A percentile compares a stretch with the other conserved stretches of the same genome.
phyloP scores from a whole-genome alignment of 2,888 invertebrate species.

The Drosophila mettleri region DNA sequence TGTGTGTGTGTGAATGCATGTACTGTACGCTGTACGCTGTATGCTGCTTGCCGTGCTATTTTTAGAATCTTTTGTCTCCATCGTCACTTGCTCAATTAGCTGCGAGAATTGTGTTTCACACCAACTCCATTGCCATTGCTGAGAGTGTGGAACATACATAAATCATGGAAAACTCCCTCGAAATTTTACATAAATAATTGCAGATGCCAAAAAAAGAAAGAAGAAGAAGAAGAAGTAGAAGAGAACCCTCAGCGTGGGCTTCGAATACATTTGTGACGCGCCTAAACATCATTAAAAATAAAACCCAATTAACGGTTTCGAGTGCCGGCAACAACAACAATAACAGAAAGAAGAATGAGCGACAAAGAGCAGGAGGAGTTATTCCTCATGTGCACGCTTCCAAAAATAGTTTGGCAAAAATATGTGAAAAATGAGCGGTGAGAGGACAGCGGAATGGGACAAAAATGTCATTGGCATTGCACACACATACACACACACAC shows the following conservation, averaged over 20 bases:
- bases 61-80: not conserved
- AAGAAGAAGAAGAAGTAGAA: not conserved
- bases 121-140: conserved; percentile 3
- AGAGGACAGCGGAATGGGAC: conserved; percentile 27
- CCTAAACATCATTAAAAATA: conserved; percentile 79
- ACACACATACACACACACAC: conserved; percentile 35
- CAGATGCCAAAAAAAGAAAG: not conserved
- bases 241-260: conserved; percentile 37
- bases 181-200: conserved; percentile 74
- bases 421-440: conserved; percentile 49
- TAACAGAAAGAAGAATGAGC: conserved; percentile 8
- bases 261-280: conserved; percentile 43
- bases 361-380: conserved; percentile 13
- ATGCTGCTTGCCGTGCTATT: not conserved
- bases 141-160: conserved; percentile 59
- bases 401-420: conserved; percentile 77
- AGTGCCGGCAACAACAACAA: conserved; percentile 51
- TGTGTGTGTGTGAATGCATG: not conserved
- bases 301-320: conserved; percentile 76
- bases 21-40: too few relatives aligned
- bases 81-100: conserved; percentile 64
- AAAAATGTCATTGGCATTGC: conserved; percentile 72
- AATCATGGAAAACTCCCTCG: conserved; percentile 55
- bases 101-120: conserved; percentile 62
- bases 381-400: conserved; percentile 27